Base-by-base conservation (phyloP, 2,888 invertebrate species). In the Teleogryllus oceanicus region DNA sequence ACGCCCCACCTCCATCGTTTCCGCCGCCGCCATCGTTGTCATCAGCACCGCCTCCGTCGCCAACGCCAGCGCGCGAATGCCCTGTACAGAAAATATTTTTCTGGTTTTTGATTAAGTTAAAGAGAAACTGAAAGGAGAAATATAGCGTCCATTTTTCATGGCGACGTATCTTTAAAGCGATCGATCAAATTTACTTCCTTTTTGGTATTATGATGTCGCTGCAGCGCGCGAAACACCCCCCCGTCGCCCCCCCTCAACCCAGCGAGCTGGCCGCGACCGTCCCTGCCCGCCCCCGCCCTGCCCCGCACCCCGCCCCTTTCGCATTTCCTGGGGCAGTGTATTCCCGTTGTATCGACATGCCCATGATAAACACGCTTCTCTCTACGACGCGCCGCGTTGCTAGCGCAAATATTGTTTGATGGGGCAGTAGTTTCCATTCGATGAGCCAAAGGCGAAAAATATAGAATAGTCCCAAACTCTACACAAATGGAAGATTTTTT, bases 51-150 rank as follows among this genome's bases (percentile, higher is more conserved):
- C 62, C n/a, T 18, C 62, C 62, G n/a, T 62, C n/a, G 62, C 16
- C n/a, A 5, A n/a, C 62, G 13, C 62, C 62, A 10, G 13, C 62
- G 62, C n/a, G 62, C 62, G 62, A 62, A 62, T 62, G 16, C 62
- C n/a, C n/a, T 12, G n/a, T 62, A 62, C n/a, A 62, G 16, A 62
- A 62, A 62, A 62, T 62, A 62, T 62, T 62, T 62, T 62, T 62
- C 62, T 62, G 62, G 13, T 62, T 62, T 62, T 62, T 62, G 62
- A 37, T 62, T 62, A 62, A 62, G 62, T 62, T 62, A 62, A 13
- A 62, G 62, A 62, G 62, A 62, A 62, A 62, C 62, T 62, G 62
- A 62, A 62, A 62, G 62, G 62, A 62, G n/a, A 62, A 62, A 62
- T 62, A 62, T 62, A 62, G 62, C 62, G 62, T 62, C n/a, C 62